Evolutionary conservation across 2,113 vertebrate genomes (phyloP).

Genomic region (Proterorhinus semilunaris): DNA sequence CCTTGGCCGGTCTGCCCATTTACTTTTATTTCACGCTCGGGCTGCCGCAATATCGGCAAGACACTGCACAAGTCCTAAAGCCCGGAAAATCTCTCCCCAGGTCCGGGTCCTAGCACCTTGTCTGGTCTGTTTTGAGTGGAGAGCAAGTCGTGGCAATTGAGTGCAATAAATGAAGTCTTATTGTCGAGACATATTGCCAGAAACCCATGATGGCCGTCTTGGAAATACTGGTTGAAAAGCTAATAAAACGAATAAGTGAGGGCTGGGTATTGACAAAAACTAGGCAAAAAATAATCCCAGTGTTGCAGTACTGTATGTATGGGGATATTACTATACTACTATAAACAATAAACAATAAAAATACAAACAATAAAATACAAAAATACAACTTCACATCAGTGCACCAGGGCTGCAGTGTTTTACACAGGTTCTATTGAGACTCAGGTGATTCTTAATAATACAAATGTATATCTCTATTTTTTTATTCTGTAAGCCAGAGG

Average conservation of each 20-base stretch:
- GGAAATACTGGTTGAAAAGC: slow-evolving; percentile 22
- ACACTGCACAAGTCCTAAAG: slow-evolving; percentile 62
- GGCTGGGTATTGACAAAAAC: background rate
- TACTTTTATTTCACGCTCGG: slow-evolving; percentile 73
- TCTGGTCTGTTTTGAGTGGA: slow-evolving; percentile 49
- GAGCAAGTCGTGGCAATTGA: slow-evolving; percentile 53
- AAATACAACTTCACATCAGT: no score
- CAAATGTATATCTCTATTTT: no score
- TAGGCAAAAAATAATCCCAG: no score
- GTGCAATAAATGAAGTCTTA: slow-evolving; percentile 40
- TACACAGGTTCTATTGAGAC: no score
- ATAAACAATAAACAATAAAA: no score
- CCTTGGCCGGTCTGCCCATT: slow-evolving; percentile 64
- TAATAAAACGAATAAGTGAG: slow-evolving; percentile 15
- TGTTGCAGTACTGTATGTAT: no score
- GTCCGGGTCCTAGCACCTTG: slow-evolving; percentile 57
- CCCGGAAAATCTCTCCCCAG: slow-evolving; percentile 66
- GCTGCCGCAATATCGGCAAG: slow-evolving; percentile 64
- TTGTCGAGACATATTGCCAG: slow-evolving; percentile 40
- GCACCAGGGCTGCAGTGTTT: no score
- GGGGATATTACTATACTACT: background rate
- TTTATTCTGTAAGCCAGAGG: no score
- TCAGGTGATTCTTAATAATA: no score
- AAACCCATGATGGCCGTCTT: slow-evolving; percentile 21
- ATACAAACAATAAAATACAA: no score